Evolutionary conservation across 2,797 vertebrate species (phyloP).

Genomic region (Hoplostethus mediterraneus): DNA sequence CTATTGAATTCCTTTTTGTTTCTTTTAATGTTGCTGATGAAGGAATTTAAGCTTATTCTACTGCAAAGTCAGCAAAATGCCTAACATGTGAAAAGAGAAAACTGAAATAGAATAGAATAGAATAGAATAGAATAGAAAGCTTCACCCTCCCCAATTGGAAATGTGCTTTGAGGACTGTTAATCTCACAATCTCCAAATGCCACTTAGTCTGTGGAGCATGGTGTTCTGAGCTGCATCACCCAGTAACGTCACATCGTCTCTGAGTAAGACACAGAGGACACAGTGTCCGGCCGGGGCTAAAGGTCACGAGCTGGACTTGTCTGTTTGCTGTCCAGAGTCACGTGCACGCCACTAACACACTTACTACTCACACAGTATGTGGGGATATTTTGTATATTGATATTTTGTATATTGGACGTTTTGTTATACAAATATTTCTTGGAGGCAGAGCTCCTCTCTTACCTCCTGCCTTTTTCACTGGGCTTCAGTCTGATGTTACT

Average conservation of each 20-base stretch:
- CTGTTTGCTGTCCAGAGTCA: not conserved
- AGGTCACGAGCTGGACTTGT: not conserved
- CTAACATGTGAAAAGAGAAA: not conserved
- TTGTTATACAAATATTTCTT: too few relatives aligned
- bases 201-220: not conserved
- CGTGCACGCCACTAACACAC: not conserved
- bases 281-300: not conserved
- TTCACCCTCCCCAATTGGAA: not conserved
- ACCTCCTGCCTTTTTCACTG: too few relatives aligned
- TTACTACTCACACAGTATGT: not conserved
- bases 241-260: conserved; percentile 27
- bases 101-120: not conserved
- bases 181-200: conserved; percentile 2
- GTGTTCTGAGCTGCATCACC: conserved; percentile 5
- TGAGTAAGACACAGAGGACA: conserved; percentile 35
- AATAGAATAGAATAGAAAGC: not conserved
- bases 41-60: not conserved
- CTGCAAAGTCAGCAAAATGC: not conserved
- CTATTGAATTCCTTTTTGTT: not conserved
- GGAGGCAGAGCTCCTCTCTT: too few relatives aligned
- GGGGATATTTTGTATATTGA: not conserved
- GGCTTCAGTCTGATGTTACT: too few relatives aligned
- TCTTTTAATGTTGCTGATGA: not conserved
- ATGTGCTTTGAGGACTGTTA: not conserved
- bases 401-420: too few relatives aligned